Conservation (phyloP, 2,888 invertebrate genomes). For the Heteropelma amictum region DNA sequence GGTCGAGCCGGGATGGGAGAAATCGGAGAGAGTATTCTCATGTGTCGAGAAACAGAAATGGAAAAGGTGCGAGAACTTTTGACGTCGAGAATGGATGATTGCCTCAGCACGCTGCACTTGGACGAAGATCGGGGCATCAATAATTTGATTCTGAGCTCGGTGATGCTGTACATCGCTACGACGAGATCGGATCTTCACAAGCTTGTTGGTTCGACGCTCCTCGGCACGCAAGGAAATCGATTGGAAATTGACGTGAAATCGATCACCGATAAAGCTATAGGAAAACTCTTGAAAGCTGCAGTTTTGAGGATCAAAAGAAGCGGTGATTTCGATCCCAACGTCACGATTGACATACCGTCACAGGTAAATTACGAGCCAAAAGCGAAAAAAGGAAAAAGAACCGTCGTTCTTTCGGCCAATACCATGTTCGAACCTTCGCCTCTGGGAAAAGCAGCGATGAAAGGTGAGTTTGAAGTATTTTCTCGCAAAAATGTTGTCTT, state of each 20-base stretch:
- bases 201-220: slow-evolving; percentile 82
- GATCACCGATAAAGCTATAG: slow-evolving; percentile 78
- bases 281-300: slow-evolving; percentile 77
- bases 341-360: slow-evolving; percentile 70
- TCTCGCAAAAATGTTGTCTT: not conserved
- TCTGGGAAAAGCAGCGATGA: slow-evolving; percentile 90
- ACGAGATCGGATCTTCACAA: slow-evolving; percentile 79
- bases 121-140: slow-evolving; percentile 80
- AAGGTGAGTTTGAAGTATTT: slow-evolving; percentile 79
- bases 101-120: slow-evolving; percentile 81
- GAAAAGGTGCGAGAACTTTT: slow-evolving; percentile 81
- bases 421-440: slow-evolving; percentile 81
- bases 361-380: slow-evolving; percentile 56
- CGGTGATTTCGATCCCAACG: slow-evolving; percentile 60
- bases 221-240: slow-evolving; percentile 82
- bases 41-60: slow-evolving; percentile 83
- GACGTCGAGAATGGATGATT: slow-evolving; percentile 84
- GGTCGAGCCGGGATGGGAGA: slow-evolving; percentile 93
- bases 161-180: slow-evolving; percentile 83
- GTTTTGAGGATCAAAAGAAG: slow-evolving; percentile 71
- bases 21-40: slow-evolving; percentile 92
- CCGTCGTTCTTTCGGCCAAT: slow-evolving; percentile 71
- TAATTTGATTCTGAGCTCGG: slow-evolving; percentile 84
- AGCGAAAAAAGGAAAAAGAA: slow-evolving; percentile 54
- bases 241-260: slow-evolving; percentile 77